phyloP scores from a whole-genome alignment of 1,140 invertebrate genomes.

The Drosophila elegans region DNA sequence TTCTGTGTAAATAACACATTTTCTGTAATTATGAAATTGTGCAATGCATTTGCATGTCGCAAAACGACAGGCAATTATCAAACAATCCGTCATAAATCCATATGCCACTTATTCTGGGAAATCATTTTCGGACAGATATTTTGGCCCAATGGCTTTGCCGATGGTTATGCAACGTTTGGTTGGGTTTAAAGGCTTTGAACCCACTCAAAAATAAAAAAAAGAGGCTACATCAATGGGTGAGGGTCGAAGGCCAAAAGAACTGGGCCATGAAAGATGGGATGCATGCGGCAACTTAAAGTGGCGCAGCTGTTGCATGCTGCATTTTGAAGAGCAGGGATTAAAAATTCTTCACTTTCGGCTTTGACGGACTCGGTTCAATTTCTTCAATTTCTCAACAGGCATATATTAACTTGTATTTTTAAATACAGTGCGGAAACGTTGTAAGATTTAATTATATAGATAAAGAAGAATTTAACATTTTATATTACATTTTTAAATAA shows the following conservation, averaged over 20 bases:
- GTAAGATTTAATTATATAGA: background rate
- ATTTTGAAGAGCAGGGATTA: slow-evolving; percentile 21
- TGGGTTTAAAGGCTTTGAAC: slow-evolving; percentile 16
- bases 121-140: slow-evolving; percentile 9
- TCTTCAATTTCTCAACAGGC: background rate
- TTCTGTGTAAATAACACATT: background rate
- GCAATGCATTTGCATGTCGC: slow-evolving; percentile 2
- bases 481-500: no score
- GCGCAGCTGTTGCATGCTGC: slow-evolving; percentile 36
- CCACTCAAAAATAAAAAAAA: background rate
- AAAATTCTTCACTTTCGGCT: background rate
- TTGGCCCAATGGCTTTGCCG: slow-evolving; percentile 8
- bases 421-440: no score
- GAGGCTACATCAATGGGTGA: slow-evolving; percentile 14
- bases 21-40: background rate
- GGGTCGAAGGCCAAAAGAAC: slow-evolving; percentile 7
- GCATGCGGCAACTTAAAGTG: slow-evolving; percentile 31
- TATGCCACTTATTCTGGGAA: slow-evolving; percentile 27
- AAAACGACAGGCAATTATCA: slow-evolving; percentile 29
- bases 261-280: background rate
- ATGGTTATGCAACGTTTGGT: slow-evolving; percentile 29
- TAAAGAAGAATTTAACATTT: no score
- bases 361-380: background rate
- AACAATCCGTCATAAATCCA: slow-evolving; percentile 22
- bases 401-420: background rate